Base-by-base conservation (phyloP, 2,888 invertebrate genomes). In the Falcaria lacertinaria region DNA sequence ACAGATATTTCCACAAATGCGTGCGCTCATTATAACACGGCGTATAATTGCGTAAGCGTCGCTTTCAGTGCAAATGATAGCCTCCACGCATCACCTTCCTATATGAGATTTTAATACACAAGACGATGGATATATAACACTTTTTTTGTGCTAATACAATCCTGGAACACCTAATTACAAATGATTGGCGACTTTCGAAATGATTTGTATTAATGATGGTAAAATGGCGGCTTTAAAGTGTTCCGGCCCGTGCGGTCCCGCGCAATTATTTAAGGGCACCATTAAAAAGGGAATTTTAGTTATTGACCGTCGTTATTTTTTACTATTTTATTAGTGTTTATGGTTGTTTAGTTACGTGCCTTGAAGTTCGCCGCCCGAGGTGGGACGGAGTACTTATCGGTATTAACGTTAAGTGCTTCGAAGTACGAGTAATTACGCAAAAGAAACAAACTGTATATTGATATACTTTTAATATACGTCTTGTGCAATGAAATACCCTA, bases 151-250 rank as follows among this genome's bases (percentile, higher is more conserved):
- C 64, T 78, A 74, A 78, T 69, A 64, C 52, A 63, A 58, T 59
- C 56, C 68, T 64, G 74, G 73, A 81, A 83, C 79, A 77, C 71
- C 73, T 82, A 77, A 88, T 87, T 85, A 84, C 70, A 50, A 65
- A 64, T 69, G 75, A 88, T 86, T 78, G 81, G 70, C 75, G 64
- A 78, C 79, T 65, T 74, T 78, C 62, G 55, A 60, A 65, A 74
- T 80, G 80, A 84, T 84, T 86, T 77, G 74, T 74, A 70, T 67
- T 86, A 86, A 88, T 87, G 85, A 76, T 67, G 69, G 65, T 71
- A 84, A 86, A 88, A 28, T 88, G 80, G 76, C 69, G 46, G 64
- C 68, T 54, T 67, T 72, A 74, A 80, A 77, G 71, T 63, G 64
- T 56, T 56, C 38, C 63, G 62, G 64, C 67, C 71, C 77, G 76